Evolutionary conservation across 1,140 invertebrate genomes (phyloP).

Genomic region (Zaprionus nigranus): DNA sequence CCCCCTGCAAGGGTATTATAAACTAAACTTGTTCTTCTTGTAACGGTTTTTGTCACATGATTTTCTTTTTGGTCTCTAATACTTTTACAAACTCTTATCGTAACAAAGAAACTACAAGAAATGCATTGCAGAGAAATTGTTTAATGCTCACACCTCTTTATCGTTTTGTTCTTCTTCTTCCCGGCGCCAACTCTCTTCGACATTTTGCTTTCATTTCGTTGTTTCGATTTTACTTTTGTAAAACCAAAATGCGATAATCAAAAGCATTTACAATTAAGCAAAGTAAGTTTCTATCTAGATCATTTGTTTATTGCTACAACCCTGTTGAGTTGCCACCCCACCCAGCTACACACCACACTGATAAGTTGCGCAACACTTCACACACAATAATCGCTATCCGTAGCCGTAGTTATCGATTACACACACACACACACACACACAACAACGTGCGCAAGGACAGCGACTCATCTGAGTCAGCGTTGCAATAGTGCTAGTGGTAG

Average conservation of each 20-base stretch:
- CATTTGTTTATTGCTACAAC: conserved; percentile 62
- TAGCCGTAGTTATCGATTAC: conserved; percentile 30
- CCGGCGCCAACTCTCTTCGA: conserved; percentile 47
- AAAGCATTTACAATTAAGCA: conserved; percentile 82
- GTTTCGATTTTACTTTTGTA: conserved; percentile 48
- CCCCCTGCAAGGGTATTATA: too few relatives aligned
- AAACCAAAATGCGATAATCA: conserved; percentile 41
- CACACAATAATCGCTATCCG: conserved; percentile 35
- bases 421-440: not conserved
- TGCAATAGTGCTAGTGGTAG: not conserved
- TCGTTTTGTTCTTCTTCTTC: conserved; percentile 64
- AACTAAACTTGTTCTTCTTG: conserved; percentile 14
- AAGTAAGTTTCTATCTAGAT: conserved; percentile 68
- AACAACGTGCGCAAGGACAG: conserved; percentile 9
- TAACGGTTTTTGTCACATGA: conserved; percentile 35
- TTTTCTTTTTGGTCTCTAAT: conserved; percentile 30
- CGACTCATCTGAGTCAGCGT: conserved; percentile 20
- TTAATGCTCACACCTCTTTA: conserved; percentile 45
- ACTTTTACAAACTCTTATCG: not conserved
- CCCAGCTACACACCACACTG: not conserved
- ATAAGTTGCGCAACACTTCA: conserved; percentile 37
- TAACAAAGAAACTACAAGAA: conserved; percentile 3
- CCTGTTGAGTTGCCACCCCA: conserved; percentile 16
- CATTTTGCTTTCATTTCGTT: conserved; percentile 62
- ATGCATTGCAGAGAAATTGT: conserved; percentile 10